Conservation (phyloP, 2,888 invertebrate genomes). For the Prosapia bicincta region DNA sequence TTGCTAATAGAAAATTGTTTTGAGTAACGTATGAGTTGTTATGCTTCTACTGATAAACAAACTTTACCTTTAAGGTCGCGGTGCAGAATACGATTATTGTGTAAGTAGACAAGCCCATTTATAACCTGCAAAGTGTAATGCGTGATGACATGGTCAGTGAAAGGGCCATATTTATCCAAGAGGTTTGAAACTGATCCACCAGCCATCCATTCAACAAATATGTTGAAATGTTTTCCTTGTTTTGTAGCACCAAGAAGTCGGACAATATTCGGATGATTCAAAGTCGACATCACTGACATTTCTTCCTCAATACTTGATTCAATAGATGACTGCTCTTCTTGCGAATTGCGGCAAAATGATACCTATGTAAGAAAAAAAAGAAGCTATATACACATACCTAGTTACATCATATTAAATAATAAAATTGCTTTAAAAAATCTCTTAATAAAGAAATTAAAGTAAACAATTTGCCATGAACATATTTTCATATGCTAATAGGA, state of each 20-base stretch:
- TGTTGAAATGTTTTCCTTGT: background rate
- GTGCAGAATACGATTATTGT: background rate
- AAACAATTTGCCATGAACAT: too few species aligned
- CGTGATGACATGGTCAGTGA: background rate
- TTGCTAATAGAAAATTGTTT: too few species aligned
- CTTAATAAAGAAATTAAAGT: too few species aligned
- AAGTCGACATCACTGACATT: background rate
- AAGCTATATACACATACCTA: too few species aligned
- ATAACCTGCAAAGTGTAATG: background rate
- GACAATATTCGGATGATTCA: background rate
- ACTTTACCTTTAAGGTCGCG: conserved; percentile 2
- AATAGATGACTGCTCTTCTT: background rate
- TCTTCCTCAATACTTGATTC: background rate
- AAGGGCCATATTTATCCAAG: background rate
- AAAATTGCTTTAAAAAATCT: too few species aligned
- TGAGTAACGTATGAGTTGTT: too few species aligned
- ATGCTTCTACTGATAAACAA: too few species aligned
- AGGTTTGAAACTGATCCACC: background rate
- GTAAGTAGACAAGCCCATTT: background rate
- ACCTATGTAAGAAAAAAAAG: too few species aligned
- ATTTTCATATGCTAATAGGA: too few species aligned
- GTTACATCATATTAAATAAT: too few species aligned
- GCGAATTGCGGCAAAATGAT: background rate
- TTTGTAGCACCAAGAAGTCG: background rate
- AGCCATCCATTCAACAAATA: background rate